Evolutionary conservation across 2,797 vertebrate species (phyloP).

Genomic region (Spinus olivaceus): DNA sequence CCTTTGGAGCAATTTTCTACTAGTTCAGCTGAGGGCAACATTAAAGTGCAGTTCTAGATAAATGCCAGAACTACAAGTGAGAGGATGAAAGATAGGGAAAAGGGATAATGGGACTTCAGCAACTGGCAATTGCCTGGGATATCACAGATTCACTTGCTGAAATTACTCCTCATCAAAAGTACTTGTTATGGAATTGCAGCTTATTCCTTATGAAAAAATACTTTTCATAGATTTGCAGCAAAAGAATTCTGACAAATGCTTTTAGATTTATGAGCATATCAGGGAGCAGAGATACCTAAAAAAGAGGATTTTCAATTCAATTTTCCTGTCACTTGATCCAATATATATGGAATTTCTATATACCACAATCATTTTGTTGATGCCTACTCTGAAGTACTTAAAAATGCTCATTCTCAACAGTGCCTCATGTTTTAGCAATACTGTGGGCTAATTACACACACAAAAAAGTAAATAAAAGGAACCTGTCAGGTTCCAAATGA

Average conservation of each 20-base stretch:
- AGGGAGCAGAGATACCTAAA: neutral
- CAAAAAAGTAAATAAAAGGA: neutral
- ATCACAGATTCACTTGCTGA: neutral
- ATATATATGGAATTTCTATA: neutral
- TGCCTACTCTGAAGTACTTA: neutral
- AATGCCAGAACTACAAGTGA: neutral
- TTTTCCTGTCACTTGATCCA: neutral
- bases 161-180: neutral
- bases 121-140: neutral
- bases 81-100: neutral
- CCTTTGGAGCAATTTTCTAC: neutral
- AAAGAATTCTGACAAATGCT: neutral
- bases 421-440: neutral
- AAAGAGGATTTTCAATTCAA: neutral
- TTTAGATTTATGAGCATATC: neutral
- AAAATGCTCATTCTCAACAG: neutral
- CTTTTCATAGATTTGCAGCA: neutral
- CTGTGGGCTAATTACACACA: neutral
- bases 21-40: neutral
- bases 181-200: neutral
- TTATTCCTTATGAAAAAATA: neutral
- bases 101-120: neutral
- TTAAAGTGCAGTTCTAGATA: neutral
- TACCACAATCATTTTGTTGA: neutral
- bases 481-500: neutral